Base-by-base conservation (phyloP, 2,888 invertebrate genomes). In the Hymenopus coronatus region DNA sequence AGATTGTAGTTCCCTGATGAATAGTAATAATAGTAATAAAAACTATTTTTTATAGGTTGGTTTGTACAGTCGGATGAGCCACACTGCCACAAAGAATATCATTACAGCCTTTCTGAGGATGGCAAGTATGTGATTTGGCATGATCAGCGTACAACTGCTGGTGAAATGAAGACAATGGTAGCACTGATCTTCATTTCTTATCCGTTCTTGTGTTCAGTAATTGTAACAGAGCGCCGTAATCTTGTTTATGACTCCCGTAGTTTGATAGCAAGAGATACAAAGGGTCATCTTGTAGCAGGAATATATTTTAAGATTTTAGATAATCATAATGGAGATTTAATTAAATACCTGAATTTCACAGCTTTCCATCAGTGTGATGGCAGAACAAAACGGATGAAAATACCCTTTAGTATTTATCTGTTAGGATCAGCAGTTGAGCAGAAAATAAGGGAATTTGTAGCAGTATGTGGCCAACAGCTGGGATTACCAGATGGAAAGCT, bases 151-250 rank as follows among this genome's bases (percentile, higher is more conserved):
- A 97, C 96, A 90, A 94, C 96, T 89, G 95, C 95, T 8, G 95
- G 94, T 88, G 94, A 94, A 91, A 94, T 96, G 91, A 93, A 93
- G 92, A 93, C 93, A 91, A 91, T 90, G 85, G 94, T 95, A 91
- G 97, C 97, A 81, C 94, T 98, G 88, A 95, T 98, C 91, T 98
- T 97, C 92, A 95, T 97, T 89, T 96, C 96, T 88, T 95, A 96
- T 92, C 96, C 97, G 8, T 98, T 97, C 92, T 94, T 96, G 91
- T 96, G 97, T 88, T 97, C 97, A 85, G 95, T 98, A 88, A 96
- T 96, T 92, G 97, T 98, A 46, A 97, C 98, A 0, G 98, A 98
- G 93, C 96, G 98, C 92, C 95, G 98, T 91, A 98, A 98, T 93
- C 94, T 98, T 92, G 96, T 97, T 30, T 98, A 98, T 94, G 97